A percentile compares a stretch with the other conserved stretches of the same genome.
These are phyloP conservation scores for Pocillopora damicornis DNA, from an alignment of 64 coral and sea anemone genomes.

Conservation along the genomic window DNA sequence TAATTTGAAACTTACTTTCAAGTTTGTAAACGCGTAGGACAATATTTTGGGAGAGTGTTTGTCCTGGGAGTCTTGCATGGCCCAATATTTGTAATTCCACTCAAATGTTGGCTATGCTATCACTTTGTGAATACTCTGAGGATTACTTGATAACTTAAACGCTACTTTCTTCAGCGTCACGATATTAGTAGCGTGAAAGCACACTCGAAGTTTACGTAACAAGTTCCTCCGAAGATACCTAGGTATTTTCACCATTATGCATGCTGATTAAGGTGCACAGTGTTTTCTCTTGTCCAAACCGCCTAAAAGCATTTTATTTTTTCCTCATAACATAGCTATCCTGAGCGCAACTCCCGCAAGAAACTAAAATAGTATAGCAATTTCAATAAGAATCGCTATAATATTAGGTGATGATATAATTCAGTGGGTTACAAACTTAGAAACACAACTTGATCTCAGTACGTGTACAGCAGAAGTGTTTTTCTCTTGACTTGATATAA, in stretches of 20 bases:
- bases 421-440: too few relatives aligned
- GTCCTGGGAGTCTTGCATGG: slow-evolving; percentile 8
- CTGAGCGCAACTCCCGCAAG: too few relatives aligned
- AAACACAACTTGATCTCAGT: too few relatives aligned
- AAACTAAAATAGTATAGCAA: not conserved
- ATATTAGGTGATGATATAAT: too few relatives aligned
- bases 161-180: not conserved
- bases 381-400: too few relatives aligned
- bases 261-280: not conserved
- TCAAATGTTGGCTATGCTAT: slow-evolving; percentile 29
- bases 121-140: slow-evolving; percentile 33
- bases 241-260: slow-evolving; percentile 13
- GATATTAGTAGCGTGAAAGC: not conserved
- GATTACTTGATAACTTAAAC: slow-evolving; percentile 26
- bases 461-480: too few relatives aligned
- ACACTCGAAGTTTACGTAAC: not conserved
- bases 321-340: too few relatives aligned
- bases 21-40: not conserved
- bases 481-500: too few relatives aligned
- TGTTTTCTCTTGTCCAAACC: not conserved
- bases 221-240: not conserved
- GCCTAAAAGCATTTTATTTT: too few relatives aligned
- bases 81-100: slow-evolving; percentile 47
- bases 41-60: slow-evolving; percentile 28
- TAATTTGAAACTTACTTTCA: not conserved